Percentiles rank a stretch among this genome's conserved stretches.
These are phyloP conservation scores for Agrochola lychnidis DNA, from an alignment of 2,888 invertebrate genomes.

Conservation along the genomic window DNA sequence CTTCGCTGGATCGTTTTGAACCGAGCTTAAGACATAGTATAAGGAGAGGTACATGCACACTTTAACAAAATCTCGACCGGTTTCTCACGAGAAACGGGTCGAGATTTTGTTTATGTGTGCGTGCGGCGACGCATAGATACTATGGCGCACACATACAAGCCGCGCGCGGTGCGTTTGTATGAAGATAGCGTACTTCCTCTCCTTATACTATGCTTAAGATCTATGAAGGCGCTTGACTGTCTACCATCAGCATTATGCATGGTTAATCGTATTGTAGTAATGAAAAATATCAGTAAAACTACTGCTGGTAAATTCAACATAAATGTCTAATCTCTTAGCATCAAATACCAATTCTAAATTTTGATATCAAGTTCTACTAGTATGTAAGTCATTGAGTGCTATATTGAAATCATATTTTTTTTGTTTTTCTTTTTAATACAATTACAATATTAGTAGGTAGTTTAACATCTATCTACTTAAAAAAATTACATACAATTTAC, in stretches of 20 bases:
- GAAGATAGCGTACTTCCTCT: no score
- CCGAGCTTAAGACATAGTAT: background rate
- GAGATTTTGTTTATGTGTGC: no score
- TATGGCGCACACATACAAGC: no score
- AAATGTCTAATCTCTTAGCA: constrained; percentile 47
- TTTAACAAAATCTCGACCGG: no score
- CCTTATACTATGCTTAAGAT: no score
- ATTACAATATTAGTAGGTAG: constrained; percentile 56
- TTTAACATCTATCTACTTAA: constrained; percentile 61
- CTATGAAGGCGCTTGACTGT: background rate
- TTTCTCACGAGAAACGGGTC: no score
- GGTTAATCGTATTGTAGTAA: background rate
- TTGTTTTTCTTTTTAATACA: constrained; percentile 46
- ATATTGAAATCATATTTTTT: constrained; percentile 40
- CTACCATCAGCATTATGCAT: background rate
- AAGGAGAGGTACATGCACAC: no score
- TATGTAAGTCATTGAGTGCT: constrained; percentile 34
- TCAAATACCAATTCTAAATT: constrained; percentile 33
- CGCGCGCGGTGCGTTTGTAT: no score
- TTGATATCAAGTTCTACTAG: constrained; percentile 36
- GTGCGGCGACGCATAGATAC: no score
- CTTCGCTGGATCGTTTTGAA: constrained; percentile 1
- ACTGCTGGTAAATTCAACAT: constrained; percentile 2
- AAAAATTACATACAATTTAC: constrained; percentile 60
- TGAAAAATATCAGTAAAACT: background rate